A percentile compares a stretch with the other conserved stretches of the same genome.
These are phyloP conservation scores for Isichthys henryi DNA, from an alignment of 2,113 vertebrate genomes.

Conservation along the genomic window DNA sequence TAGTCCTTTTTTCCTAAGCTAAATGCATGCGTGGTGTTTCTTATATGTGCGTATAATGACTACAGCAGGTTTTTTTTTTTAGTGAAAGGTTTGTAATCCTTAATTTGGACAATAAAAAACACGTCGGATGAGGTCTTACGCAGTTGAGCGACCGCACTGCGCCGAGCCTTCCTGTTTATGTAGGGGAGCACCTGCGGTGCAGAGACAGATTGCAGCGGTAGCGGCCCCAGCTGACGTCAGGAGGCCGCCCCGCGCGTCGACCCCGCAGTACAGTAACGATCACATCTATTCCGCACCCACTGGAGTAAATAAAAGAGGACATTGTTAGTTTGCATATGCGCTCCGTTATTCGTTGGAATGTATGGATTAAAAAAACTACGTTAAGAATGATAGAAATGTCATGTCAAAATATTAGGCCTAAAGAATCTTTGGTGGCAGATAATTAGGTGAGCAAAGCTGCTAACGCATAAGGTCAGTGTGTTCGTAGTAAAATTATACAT, in stretches of 20 bases:
- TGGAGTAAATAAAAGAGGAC: background rate
- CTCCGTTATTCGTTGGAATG: background rate
- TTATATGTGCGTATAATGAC: background rate
- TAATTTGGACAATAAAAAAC: background rate
- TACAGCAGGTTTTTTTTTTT: background rate
- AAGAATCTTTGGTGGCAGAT: background rate
- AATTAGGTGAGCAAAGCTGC: background rate
- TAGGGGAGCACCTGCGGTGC: slow-evolving; percentile 28
- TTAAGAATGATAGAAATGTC: background rate
- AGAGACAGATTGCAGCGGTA: slow-evolving; percentile 31
- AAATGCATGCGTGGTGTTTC: background rate
- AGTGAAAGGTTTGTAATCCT: background rate
- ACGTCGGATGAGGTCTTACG: background rate
- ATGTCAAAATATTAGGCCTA: background rate
- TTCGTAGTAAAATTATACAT: background rate
- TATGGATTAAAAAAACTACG: background rate
- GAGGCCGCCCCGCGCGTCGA: slow-evolving; percentile 17
- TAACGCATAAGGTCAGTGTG: background rate
- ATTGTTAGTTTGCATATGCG: background rate
- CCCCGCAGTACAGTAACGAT: background rate
- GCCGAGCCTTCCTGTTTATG: slow-evolving; percentile 24
- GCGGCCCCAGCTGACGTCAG: slow-evolving; percentile 34
- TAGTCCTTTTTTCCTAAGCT: background rate
- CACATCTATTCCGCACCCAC: background rate
- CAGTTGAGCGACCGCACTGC: slow-evolving; percentile 23